Percentiles rank a stretch among this genome's conserved stretches.
These are phyloP conservation scores for Protonemura montana DNA, from an alignment of 2,888 invertebrate genomes.

Conservation along the genomic window DNA sequence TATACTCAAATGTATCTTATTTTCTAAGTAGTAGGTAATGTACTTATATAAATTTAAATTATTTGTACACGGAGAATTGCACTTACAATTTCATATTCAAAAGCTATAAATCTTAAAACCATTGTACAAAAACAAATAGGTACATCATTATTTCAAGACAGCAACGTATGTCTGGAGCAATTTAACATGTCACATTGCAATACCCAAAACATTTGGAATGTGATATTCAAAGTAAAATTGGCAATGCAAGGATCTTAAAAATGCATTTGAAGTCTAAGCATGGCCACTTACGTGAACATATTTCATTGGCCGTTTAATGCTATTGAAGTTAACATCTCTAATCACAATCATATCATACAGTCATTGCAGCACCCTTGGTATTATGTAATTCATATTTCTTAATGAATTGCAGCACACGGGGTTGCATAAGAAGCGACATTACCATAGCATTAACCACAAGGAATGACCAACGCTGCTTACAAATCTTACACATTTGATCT, in stretches of 20 bases:
- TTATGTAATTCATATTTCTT: background rate
- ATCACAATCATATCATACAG: background rate
- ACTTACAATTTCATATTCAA: no score
- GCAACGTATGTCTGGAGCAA: no score
- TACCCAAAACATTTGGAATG: background rate
- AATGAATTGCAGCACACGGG: background rate
- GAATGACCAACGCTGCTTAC: slow-evolving; percentile 42
- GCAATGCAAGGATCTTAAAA: background rate
- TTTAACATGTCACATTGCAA: background rate
- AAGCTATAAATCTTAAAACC: no score
- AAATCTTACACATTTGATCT: slow-evolving; percentile 42
- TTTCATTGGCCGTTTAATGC: background rate
- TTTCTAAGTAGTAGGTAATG: background rate
- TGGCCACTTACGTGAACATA: background rate
- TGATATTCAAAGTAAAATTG: background rate
- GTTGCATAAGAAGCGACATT: background rate
- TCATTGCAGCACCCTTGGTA: background rate
- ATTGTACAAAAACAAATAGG: no score
- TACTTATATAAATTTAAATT: background rate
- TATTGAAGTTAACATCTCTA: background rate
- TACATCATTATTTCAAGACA: no score
- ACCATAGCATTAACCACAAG: slow-evolving; percentile 3
- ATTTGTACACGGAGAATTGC: background rate
- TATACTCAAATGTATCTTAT: background rate
- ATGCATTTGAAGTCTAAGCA: background rate